Evolutionary conservation across 1,140 invertebrate genomes (phyloP), one percentile per base, ranked within the genome.

Genomic region (Caenorhabditis brenneri): DNA sequence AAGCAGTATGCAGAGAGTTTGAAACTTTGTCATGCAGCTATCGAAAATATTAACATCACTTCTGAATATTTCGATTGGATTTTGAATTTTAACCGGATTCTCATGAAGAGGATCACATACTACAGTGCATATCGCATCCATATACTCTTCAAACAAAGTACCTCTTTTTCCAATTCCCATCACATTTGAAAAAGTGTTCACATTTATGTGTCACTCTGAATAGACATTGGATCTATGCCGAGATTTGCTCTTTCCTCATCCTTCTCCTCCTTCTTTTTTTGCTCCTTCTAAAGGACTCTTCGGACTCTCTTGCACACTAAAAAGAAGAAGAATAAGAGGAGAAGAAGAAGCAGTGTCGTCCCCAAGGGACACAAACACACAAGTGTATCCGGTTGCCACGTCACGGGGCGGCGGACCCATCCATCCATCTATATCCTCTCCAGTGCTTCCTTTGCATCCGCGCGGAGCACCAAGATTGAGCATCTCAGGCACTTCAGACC

Each of bases 341-440:
- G 12, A 12, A 74, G 22, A 42, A 74, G n/a, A 42, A 24, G 65
- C 0, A 24, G 12, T 10, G 36, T 7, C 36, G n/a, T 46, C 65
- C 65, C 65, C 65, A 42, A 46, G 65, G 65, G 65, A 74, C 65
- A 74, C 65, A 39, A 46, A 42, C 36, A 74, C 36, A 74, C 65
- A 74, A 74, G 65, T 74, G 65, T 74, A 74, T 74, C 65, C 65
- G 65, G 65, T 74, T 74, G 65, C 65, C 65, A 74, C 65, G 65
- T 74, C 65, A 74, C 65, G 36, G 58, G 53, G 36, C 65, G 65
- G 65, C 36, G 58, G 58, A 65, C 58, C 65, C 65, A 74, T 74
- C 65, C 65, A 74, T 74, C 65, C 65, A 74, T 74, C n/a, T n/a
- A n/a, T n/a, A n/a, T n/a, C 65, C 65, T 74, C 65, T 74, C 65